phyloP scores from a whole-genome alignment of 2,888 invertebrate genomes.

The Mimas tiliae region DNA sequence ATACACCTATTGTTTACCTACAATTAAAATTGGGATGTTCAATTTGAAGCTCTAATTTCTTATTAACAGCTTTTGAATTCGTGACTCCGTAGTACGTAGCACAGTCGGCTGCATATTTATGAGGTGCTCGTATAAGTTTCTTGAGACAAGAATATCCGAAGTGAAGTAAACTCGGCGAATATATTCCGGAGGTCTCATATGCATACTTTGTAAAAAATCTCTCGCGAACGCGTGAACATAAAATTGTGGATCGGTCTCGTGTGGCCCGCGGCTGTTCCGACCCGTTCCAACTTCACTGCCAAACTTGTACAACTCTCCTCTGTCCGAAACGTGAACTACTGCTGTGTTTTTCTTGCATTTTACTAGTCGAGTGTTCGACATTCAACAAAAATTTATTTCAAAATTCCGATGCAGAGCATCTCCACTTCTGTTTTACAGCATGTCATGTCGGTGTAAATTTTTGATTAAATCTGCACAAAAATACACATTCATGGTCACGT shows the following conservation, averaged over 20 bases:
- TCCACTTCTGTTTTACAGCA: not conserved
- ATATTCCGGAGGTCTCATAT: conserved; percentile 54
- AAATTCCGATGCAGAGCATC: not conserved
- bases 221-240: conserved; percentile 58
- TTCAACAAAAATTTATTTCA: conserved; percentile 21
- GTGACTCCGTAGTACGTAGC: conserved; percentile 34
- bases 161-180: conserved; percentile 46
- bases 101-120: conserved; percentile 60
- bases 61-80: conserved; percentile 53
- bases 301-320: conserved; percentile 45
- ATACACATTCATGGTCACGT: conserved; percentile 15
- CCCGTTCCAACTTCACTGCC: conserved; percentile 32
- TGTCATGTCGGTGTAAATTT: conserved; percentile 2
- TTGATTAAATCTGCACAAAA: not conserved
- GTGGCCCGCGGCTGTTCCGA: conserved; percentile 41
- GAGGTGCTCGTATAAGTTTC: conserved; percentile 46
- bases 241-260: conserved; percentile 59
- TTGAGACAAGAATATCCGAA: conserved; percentile 44
- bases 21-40: not conserved
- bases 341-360: conserved; percentile 23
- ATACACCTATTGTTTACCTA: not conserved
- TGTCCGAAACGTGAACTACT: conserved; percentile 33
- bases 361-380: conserved; percentile 11
- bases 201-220: conserved; percentile 70
- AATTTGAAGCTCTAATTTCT: not conserved